Conservation (phyloP, 2,113 vertebrate genomes). For the Coturnix japonica region DNA sequence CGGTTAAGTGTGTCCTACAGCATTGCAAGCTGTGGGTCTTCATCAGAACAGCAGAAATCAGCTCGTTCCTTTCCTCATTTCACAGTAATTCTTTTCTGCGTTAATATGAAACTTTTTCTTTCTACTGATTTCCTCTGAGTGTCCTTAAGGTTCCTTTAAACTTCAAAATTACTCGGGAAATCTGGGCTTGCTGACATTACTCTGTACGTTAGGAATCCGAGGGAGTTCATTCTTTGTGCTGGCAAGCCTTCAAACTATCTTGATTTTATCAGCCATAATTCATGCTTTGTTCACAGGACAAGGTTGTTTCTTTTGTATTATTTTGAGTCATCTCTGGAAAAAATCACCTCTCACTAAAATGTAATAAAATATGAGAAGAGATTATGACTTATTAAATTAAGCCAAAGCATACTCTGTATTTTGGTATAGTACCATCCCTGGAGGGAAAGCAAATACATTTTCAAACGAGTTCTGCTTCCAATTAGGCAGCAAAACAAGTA, state of each 20-base stretch:
- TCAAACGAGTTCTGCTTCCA: slow-evolving; percentile 65
- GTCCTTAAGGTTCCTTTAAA: slow-evolving; percentile 51
- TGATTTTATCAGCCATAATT: slow-evolving; percentile 71
- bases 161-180: slow-evolving; percentile 50
- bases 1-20: slow-evolving; percentile 1
- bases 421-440: slow-evolving; percentile 59
- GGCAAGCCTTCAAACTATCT: slow-evolving; percentile 69
- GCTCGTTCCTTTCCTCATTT: slow-evolving; percentile 47
- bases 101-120: slow-evolving; percentile 18
- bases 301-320: slow-evolving; percentile 68
- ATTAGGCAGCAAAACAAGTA: slow-evolving; percentile 67
- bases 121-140: slow-evolving; percentile 33
- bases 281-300: slow-evolving; percentile 67
- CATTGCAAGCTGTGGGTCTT: not conserved
- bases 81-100: not conserved
- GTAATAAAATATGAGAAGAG: slow-evolving; percentile 70
- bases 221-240: slow-evolving; percentile 61
- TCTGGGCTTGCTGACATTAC: slow-evolving; percentile 48
- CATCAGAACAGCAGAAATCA: slow-evolving; percentile 47
- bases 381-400: slow-evolving; percentile 74
- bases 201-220: slow-evolving; percentile 58
- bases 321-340: slow-evolving; percentile 74
- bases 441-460: slow-evolving; percentile 58
- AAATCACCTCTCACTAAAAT: slow-evolving; percentile 60
- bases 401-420: slow-evolving; percentile 63